These are phyloP conservation scores for Calliphora vomitoria DNA, from an alignment of 2,888 invertebrate genomes.

Conservation along the genomic window DNA sequence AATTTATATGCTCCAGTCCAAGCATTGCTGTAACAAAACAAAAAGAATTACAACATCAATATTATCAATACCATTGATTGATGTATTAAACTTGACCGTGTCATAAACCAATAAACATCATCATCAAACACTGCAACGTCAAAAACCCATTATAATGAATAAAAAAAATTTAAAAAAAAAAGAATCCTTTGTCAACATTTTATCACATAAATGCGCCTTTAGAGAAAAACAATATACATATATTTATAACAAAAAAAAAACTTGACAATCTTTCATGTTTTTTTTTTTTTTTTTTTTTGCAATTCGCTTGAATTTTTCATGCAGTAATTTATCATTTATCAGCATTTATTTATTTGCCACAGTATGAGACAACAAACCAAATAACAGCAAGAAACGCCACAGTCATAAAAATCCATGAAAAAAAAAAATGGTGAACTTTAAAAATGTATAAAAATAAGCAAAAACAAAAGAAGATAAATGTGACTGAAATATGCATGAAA, in stretches of 20 bases:
- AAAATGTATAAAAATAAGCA: neutral
- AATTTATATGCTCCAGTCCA: neutral
- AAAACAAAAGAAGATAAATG: too few species aligned
- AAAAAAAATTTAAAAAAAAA: neutral
- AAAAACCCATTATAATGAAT: conserved; percentile 10
- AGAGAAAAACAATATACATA: neutral
- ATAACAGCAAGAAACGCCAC: neutral
- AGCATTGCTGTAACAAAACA: neutral
- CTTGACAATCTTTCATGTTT: neutral
- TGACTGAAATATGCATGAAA: too few species aligned
- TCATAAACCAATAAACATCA: conserved; percentile 13
- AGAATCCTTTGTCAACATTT: neutral
- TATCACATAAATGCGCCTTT: neutral
- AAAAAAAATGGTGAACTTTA: neutral
- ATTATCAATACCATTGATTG: conserved; percentile 28
- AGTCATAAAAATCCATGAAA: neutral
- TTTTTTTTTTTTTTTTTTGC: neutral
- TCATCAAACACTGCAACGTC: neutral
- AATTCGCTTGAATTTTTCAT: neutral
- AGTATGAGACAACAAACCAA: neutral
- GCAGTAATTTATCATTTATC: conserved; percentile 13
- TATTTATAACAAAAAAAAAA: neutral
- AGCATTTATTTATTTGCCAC: neutral
- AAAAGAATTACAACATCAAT: neutral
- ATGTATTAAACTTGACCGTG: conserved; percentile 32